Percentiles rank a stretch among this genome's conserved stretches.
Conservation (phyloP, 2,888 invertebrate species). For the Cosmopolites sordidus region DNA sequence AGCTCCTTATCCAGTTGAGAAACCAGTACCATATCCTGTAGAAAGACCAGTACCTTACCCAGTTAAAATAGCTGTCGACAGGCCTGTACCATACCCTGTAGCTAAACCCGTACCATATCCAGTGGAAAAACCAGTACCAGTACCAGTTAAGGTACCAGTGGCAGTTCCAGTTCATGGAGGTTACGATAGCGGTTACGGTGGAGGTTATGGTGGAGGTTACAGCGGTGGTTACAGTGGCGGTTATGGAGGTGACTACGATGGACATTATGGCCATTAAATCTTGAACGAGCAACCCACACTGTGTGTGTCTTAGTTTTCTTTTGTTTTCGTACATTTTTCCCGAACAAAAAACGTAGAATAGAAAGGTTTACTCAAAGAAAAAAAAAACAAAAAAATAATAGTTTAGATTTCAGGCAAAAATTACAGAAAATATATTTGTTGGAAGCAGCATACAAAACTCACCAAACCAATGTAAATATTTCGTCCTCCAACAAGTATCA, state of each 20-base stretch:
- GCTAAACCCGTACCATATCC: slow-evolving; percentile 65
- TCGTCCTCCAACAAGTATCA: neutral
- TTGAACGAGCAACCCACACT: slow-evolving; percentile 35
- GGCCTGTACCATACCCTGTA: slow-evolving; percentile 55
- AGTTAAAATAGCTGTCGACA: slow-evolving; percentile 56
- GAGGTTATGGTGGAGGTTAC: slow-evolving; percentile 33
- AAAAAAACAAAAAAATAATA: no score
- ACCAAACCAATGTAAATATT: no score
- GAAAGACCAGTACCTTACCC: slow-evolving; percentile 56
- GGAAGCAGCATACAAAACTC: no score
- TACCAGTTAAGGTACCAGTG: slow-evolving; percentile 63
- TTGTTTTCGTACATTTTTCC: slow-evolving; percentile 13
- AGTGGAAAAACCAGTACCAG: slow-evolving; percentile 58
- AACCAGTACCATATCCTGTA: slow-evolving; percentile 59
- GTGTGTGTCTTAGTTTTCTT: slow-evolving; percentile 33
- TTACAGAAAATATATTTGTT: no score
- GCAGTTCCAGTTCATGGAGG: slow-evolving; percentile 36
- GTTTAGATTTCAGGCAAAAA: no score
- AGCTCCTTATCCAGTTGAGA: slow-evolving; percentile 67
- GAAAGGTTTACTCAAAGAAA: no score
- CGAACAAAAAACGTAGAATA: neutral
- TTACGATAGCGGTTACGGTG: slow-evolving; percentile 29
- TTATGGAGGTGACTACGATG: slow-evolving; percentile 34
- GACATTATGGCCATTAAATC: slow-evolving; percentile 26
- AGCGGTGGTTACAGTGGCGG: slow-evolving; percentile 34